These are phyloP conservation scores for Drosophila demipolita DNA, from an alignment of 2,888 invertebrate species.

Conservation along the genomic window DNA sequence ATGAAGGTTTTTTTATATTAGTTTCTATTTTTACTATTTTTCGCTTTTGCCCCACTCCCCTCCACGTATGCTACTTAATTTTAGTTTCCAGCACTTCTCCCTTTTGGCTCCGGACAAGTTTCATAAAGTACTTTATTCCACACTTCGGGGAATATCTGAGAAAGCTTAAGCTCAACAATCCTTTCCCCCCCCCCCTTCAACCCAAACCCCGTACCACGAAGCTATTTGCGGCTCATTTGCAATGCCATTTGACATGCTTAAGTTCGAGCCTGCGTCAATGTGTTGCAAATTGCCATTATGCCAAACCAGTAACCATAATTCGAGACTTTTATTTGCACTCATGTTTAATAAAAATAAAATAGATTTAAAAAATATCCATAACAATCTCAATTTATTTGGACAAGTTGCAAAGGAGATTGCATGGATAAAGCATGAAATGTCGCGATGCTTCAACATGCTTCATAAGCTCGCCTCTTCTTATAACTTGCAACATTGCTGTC, in stretches of 20 bases:
- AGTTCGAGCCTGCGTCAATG: constrained; percentile 13
- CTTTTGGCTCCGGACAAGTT: not conserved
- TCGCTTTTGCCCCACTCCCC: constrained; percentile 21
- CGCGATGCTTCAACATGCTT: constrained; percentile 20
- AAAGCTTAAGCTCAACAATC: constrained; percentile 6
- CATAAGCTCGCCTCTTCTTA: constrained; percentile 10
- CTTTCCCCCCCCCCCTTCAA: not conserved
- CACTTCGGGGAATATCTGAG: constrained; percentile 44
- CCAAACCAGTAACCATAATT: constrained; percentile 49
- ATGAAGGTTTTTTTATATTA: constrained; percentile 23
- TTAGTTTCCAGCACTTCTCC: constrained; percentile 41
- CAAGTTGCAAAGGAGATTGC: not conserved
- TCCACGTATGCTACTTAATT: constrained; percentile 28
- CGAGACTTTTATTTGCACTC: constrained; percentile 24
- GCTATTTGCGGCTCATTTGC: constrained; percentile 56
- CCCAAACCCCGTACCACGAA: not conserved
- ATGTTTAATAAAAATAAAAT: constrained; percentile 17
- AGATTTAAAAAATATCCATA: not conserved
- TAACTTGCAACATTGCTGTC: not conserved
- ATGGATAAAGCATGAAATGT: not conserved
- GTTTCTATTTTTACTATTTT: not conserved
- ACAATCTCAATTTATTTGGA: constrained; percentile 31
- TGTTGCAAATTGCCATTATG: constrained; percentile 27
- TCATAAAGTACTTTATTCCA: constrained; percentile 52
- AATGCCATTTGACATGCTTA: constrained; percentile 56